Evolutionary conservation across 2,113 vertebrate genomes (phyloP).

Genomic region (Sphyrna mokarran): DNA sequence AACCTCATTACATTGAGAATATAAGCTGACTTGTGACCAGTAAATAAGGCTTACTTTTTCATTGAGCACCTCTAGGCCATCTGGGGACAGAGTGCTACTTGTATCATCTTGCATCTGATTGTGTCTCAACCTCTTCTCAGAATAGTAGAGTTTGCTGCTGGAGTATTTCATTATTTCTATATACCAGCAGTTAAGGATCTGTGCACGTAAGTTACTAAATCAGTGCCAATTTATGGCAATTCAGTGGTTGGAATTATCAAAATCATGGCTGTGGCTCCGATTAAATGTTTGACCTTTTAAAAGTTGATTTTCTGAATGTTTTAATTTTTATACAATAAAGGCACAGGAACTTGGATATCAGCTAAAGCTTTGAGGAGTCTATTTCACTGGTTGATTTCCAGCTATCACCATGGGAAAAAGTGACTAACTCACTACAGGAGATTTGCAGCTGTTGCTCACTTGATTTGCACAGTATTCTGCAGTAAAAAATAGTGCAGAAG

Average conservation of each 20-base stretch:
- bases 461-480: background rate
- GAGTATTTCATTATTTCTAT: background rate
- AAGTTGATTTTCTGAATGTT: background rate
- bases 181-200: background rate
- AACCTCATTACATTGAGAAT: too few relatives aligned
- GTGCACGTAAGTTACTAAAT: background rate
- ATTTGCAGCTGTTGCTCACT: background rate
- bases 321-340: background rate
- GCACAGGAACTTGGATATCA: background rate
- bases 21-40: too few relatives aligned
- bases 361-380: background rate
- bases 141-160: background rate
- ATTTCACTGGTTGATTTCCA: background rate
- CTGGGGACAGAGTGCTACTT: background rate
- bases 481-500: background rate
- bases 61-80: background rate
- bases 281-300: background rate
- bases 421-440: background rate
- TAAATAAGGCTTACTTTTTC: too few relatives aligned
- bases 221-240: background rate
- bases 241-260: background rate
- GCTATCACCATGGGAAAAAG: background rate
- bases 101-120: background rate
- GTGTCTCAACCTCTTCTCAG: conserved; percentile 15
- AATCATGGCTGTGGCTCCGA: background rate